Base-by-base conservation (phyloP, 2,888 invertebrate genomes). In the Furcula furcula region DNA sequence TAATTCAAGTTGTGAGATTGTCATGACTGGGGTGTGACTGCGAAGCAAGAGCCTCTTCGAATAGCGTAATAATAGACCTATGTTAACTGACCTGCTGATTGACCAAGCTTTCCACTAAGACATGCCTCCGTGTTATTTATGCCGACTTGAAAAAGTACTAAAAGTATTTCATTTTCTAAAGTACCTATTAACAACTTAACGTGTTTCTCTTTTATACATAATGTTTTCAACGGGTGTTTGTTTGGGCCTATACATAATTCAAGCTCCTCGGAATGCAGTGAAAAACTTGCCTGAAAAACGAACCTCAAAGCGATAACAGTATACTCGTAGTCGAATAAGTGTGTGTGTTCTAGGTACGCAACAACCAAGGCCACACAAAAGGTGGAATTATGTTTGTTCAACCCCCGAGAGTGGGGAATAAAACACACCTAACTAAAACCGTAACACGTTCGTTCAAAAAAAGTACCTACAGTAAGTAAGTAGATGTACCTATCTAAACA, bases 241-340 rank as follows among this genome's bases (percentile, higher is more conserved):
- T 46, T 44, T 35, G 47, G 45, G 41, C 40, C 35, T 15, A 63
- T 65, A 49, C 50, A 58, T 66, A 61, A 65, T 65, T 59, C 63
- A 59, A 38, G 34, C 26, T 26, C 38, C 34, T 37, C 36, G 40
- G 46, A 44, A 45, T 55, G 51, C 54, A 58, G 54, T 52, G 54
- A 57, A 59, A n/a, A 54, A 59, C 48, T 50, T 44, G 46, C 21
- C 34, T 40, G 50, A 43, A 43, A 56, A 57, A 55, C 41, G 33
- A 36, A 50, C 32, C 32, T 42, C 31, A 46, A 32, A 40, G 34
- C 21, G 28, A 12, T 10, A 18, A 9, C 20, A 29, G 19, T 9
- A 31, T 4, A 13, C 11, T 11, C 18, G 7, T 15, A 21, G 15
- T 16, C 15, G 21, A n/a, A n/a, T n/a, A n/a, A n/a, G n/a, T 11